These are phyloP conservation scores for Limnephilus marmoratus DNA, from an alignment of 2,888 invertebrate species.

Conservation along the genomic window DNA sequence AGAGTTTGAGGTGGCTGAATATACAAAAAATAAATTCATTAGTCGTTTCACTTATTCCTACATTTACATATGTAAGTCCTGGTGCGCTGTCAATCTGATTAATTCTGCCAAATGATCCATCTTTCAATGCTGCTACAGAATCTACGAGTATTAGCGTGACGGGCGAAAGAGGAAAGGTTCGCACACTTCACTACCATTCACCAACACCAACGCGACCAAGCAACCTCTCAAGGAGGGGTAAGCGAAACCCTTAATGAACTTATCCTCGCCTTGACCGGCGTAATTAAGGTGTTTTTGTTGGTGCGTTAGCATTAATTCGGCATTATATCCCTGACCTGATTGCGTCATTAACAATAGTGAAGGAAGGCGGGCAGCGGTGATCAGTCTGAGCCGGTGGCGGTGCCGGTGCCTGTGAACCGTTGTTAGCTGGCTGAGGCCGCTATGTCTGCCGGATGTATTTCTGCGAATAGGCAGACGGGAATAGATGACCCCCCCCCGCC, in stretches of 20 bases:
- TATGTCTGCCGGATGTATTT: slow-evolving; percentile 47
- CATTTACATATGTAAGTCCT: background rate
- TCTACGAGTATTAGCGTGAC: background rate
- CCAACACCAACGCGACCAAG: background rate
- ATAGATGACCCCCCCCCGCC: slow-evolving; percentile 55
- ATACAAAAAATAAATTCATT: background rate
- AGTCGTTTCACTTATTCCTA: background rate
- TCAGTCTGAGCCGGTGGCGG: slow-evolving; percentile 10
- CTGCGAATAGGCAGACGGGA: slow-evolving; percentile 61
- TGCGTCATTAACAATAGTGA: slow-evolving; percentile 63
- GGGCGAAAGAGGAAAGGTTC: background rate
- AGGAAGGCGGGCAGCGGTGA: slow-evolving; percentile 52
- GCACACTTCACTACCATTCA: background rate
- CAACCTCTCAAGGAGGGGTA: background rate
- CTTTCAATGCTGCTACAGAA: background rate
- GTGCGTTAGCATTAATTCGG: slow-evolving; percentile 53
- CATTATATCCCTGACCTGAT: slow-evolving; percentile 53
- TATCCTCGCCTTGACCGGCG: background rate
- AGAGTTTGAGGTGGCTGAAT: background rate
- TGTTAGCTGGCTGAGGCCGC: no score
- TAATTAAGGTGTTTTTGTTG: background rate
- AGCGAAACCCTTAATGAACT: background rate
- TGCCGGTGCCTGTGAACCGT: no score
- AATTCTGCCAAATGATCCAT: background rate
- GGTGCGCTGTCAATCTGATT: background rate